Percentiles rank a stretch among this genome's conserved stretches.
These are phyloP conservation scores for Apeira syringaria DNA, from an alignment of 2,888 invertebrate species.

Conservation along the genomic window DNA sequence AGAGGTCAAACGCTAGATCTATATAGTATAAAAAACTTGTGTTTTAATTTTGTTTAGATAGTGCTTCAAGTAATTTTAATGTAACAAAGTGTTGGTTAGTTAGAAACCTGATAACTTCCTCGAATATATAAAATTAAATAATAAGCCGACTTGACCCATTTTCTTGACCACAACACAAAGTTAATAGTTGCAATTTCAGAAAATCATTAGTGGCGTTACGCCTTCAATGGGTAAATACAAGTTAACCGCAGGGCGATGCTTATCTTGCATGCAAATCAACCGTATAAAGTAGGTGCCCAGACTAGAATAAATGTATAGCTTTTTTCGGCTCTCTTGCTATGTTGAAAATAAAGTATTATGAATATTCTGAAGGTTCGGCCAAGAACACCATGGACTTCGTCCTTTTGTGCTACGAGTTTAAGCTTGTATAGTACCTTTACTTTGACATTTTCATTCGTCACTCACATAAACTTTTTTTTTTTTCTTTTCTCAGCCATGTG, in stretches of 20 bases:
- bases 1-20: too few species aligned
- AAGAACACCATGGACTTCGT: conserved; percentile 7
- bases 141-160: conserved; percentile 21
- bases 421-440: too few species aligned
- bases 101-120: too few species aligned
- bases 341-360: neutral
- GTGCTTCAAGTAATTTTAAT: too few species aligned
- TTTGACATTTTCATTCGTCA: too few species aligned
- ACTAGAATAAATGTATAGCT: conserved; percentile 19
- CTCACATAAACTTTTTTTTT: too few species aligned
- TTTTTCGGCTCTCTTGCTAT: conserved; percentile 5
- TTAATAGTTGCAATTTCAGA: conserved; percentile 30
- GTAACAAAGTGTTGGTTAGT: too few species aligned
- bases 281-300: conserved; percentile 49
- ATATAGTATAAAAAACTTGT: too few species aligned
- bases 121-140: too few species aligned
- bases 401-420: too few species aligned
- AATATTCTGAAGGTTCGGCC: conserved; percentile 10
- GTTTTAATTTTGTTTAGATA: too few species aligned
- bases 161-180: conserved; percentile 22
- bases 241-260: conserved; percentile 33
- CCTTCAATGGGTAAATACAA: conserved; percentile 41
- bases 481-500: too few species aligned
- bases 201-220: conserved; percentile 26
- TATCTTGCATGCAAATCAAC: conserved; percentile 62